Evolutionary conservation across 2,888 invertebrate species (phyloP).

Genomic region (Zhuqinia jingwanae): DNA sequence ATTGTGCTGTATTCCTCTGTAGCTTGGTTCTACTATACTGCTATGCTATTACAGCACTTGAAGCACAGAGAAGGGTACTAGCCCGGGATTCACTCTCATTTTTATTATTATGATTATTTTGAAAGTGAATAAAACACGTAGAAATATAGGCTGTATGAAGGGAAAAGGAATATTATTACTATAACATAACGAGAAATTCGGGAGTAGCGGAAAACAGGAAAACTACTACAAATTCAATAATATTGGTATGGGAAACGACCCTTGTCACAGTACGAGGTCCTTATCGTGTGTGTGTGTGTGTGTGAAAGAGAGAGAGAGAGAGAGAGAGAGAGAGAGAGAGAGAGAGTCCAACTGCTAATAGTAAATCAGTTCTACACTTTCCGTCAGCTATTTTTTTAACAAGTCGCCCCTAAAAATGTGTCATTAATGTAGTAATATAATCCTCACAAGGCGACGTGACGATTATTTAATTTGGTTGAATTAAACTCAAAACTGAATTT

Average conservation of each 20-base stretch:
- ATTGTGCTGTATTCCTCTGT: too few relatives aligned
- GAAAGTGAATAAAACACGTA: background rate
- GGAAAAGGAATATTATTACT: background rate
- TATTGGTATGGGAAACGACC: background rate
- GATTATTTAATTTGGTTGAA: too few relatives aligned
- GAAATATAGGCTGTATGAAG: background rate
- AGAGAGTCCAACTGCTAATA: too few relatives aligned
- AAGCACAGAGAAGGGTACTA: background rate
- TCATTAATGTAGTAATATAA: constrained; percentile 13
- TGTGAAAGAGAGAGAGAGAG: too few relatives aligned
- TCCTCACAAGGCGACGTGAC: background rate
- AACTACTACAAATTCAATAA: constrained; percentile 11
- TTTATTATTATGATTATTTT: background rate
- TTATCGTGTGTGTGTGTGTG: background rate
- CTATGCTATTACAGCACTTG: background rate
- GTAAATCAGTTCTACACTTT: too few relatives aligned
- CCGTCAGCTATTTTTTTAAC: too few relatives aligned
- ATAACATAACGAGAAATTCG: background rate
- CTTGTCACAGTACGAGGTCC: background rate
- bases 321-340: too few relatives aligned
- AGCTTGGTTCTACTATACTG: too few relatives aligned
- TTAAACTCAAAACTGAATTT: too few relatives aligned
- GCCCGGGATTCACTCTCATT: too few relatives aligned
- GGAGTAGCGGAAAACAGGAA: background rate
- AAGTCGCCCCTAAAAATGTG: background rate